phyloP scores from a whole-genome alignment of 2,888 invertebrate genomes.

The Lucinisca nassula region DNA sequence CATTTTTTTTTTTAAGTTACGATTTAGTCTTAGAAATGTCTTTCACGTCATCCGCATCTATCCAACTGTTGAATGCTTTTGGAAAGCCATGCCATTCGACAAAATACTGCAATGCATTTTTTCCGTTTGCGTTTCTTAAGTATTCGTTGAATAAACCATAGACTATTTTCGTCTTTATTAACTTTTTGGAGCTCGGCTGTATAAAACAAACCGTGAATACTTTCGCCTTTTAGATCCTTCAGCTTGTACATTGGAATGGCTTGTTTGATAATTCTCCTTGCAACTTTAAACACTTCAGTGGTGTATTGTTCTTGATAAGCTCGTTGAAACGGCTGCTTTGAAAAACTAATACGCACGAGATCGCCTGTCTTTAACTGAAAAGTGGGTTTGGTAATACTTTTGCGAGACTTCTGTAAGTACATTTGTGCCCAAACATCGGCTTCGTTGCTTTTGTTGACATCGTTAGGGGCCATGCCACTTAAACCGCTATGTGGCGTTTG shows the following conservation, averaged over 20 bases:
- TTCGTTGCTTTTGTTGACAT: conserved; percentile 48
- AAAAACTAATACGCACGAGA: conserved; percentile 57
- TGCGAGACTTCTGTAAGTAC: conserved; percentile 46
- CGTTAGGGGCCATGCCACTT: conserved; percentile 43
- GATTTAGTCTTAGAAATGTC: not conserved
- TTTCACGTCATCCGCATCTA: conserved; percentile 55
- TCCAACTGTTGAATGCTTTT: conserved; percentile 57
- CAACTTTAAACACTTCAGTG: conserved; percentile 52
- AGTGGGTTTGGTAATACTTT: conserved; percentile 28
- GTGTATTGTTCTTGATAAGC: conserved; percentile 65
- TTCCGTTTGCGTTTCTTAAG: conserved; percentile 47
- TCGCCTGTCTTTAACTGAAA: conserved; percentile 43
- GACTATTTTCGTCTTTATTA: conserved; percentile 58
- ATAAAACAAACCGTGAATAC: conserved; percentile 48
- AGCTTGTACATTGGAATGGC: conserved; percentile 45
- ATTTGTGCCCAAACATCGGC: conserved; percentile 58
- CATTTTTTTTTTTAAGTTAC: conserved; percentile 31
- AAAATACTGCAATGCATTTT: conserved; percentile 42
- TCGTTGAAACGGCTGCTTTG: conserved; percentile 54
- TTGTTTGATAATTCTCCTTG: conserved; percentile 31
- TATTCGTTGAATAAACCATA: conserved; percentile 66
- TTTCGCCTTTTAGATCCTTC: conserved; percentile 36
- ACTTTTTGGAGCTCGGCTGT: conserved; percentile 48
- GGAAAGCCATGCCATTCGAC: conserved; percentile 59
- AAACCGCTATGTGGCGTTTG: conserved; percentile 47